Evolutionary conservation across 2,888 invertebrate species (phyloP).

Genomic region (Stenchaetothrips biformis): DNA sequence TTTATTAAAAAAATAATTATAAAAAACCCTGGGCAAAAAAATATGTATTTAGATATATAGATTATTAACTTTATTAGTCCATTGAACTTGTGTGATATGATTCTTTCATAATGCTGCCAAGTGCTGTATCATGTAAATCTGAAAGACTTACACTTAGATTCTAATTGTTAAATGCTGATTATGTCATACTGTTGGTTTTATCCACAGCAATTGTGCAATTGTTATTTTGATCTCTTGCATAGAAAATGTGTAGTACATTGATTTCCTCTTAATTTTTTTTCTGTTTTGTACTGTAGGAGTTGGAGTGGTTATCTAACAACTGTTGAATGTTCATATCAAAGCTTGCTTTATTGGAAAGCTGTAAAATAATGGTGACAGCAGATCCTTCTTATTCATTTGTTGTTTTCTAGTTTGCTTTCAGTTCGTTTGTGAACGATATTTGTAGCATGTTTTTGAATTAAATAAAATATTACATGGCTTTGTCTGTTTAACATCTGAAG

Average conservation of each 20-base stretch:
- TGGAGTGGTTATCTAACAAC: too few species aligned
- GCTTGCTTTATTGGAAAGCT: not conserved
- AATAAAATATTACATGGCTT: not conserved
- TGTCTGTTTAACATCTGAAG: not conserved
- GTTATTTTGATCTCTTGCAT: not conserved
- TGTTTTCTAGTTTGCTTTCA: not conserved
- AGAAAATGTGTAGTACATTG: not conserved
- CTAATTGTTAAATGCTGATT: not conserved
- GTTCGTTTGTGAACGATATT: not conserved
- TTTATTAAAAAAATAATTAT: not conserved
- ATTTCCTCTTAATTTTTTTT: not conserved
- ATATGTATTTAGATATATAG: not conserved
- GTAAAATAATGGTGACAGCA: not conserved
- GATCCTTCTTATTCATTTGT: not conserved
- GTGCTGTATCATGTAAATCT: not conserved
- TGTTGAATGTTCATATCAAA: not conserved
- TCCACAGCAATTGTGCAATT: not conserved
- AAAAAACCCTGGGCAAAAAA: too few species aligned
- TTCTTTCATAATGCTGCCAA: not conserved
- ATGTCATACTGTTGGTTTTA: not conserved
- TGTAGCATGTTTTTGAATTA: not conserved
- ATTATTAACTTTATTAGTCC: not conserved
- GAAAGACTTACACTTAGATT: not conserved
- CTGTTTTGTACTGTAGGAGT: not conserved
- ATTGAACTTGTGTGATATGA: conserved; percentile 17